Evolutionary conservation across 2,888 invertebrate genomes (phyloP).

Genomic region (Eupeodes luniger): DNA sequence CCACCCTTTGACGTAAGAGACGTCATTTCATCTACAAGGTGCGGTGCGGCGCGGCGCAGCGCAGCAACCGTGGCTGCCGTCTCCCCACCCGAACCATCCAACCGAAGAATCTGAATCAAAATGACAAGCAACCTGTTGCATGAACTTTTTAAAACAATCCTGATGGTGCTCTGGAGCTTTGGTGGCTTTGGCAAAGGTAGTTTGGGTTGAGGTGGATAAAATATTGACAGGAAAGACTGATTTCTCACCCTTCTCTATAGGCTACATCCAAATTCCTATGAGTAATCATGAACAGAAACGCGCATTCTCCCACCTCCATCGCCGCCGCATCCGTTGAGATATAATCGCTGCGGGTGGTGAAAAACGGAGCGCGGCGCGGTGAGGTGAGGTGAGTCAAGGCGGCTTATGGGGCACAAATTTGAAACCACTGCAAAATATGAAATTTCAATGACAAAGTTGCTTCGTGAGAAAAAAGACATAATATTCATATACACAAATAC

Average conservation of each 20-base stretch:
- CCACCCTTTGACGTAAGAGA: not conserved
- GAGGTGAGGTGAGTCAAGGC: too few species aligned
- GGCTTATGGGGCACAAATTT: not conserved
- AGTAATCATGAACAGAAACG: conserved; percentile 16
- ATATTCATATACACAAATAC: conserved; percentile 1
- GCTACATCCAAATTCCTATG: conserved; percentile 3
- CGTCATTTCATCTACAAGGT: not conserved
- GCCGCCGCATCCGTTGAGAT: too few species aligned
- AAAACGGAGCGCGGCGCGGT: too few species aligned
- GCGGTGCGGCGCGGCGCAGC: too few species aligned
- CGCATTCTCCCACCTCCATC: not conserved
- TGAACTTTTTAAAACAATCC: conserved; percentile 31
- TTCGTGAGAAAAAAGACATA: not conserved
- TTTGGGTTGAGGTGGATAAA: not conserved
- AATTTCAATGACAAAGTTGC: conserved; percentile 27
- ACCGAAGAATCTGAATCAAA: conserved; percentile 25
- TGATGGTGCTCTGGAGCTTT: not conserved
- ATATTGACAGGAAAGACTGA: not conserved
- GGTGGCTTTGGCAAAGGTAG: not conserved
- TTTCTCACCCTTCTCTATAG: not conserved
- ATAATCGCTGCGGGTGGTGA: not conserved
- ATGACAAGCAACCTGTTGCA: conserved; percentile 62
- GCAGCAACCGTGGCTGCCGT: too few species aligned
- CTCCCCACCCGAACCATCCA: not conserved
- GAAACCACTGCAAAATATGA: conserved; percentile 4